Conservation (phyloP, 1,140 invertebrate species). For the Cheumatopsyche charites region DNA sequence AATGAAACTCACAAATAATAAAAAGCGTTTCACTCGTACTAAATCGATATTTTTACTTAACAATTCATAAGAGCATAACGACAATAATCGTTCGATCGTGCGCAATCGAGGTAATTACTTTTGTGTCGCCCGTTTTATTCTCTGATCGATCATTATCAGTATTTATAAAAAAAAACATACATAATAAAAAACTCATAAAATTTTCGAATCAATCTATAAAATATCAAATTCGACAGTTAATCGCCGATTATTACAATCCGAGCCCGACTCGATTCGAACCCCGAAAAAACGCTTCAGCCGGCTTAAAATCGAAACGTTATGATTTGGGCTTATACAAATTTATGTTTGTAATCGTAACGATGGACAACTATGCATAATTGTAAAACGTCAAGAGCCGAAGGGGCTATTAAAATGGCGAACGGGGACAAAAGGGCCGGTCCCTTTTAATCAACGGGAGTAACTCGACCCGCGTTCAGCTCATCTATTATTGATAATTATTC, state of each 20-base stretch:
- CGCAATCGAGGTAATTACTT: conserved; percentile 30
- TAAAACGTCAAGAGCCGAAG: too few relatives aligned
- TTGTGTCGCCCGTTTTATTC: conserved; percentile 16
- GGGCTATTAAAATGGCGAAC: conserved; percentile 27
- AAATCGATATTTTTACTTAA: conserved; percentile 20
- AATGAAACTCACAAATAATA: too few relatives aligned
- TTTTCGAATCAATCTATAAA: too few relatives aligned
- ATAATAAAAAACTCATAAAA: too few relatives aligned
- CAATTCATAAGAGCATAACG: not conserved
- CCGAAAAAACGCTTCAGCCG: too few relatives aligned
- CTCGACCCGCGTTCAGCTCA: conserved; percentile 21
- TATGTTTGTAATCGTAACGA: too few relatives aligned
- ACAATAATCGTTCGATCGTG: conserved; percentile 27
- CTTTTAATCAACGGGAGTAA: conserved; percentile 39
- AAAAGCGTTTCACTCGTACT: not conserved
- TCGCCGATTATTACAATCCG: too few relatives aligned
- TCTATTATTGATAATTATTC: conserved; percentile 41
- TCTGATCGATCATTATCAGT: conserved; percentile 33
- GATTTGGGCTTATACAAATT: too few relatives aligned
- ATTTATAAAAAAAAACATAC: conserved; percentile 40
- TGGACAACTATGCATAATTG: conserved; percentile 14
- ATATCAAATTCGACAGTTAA: too few relatives aligned
- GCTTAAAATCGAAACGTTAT: too few relatives aligned
- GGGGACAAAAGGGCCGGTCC: conserved; percentile 25
- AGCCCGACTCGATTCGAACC: too few relatives aligned